Percentiles rank a stretch among this genome's conserved stretches.
phyloP scores from a whole-genome alignment of 2,113 vertebrate species.

The Colinus virginianus region DNA sequence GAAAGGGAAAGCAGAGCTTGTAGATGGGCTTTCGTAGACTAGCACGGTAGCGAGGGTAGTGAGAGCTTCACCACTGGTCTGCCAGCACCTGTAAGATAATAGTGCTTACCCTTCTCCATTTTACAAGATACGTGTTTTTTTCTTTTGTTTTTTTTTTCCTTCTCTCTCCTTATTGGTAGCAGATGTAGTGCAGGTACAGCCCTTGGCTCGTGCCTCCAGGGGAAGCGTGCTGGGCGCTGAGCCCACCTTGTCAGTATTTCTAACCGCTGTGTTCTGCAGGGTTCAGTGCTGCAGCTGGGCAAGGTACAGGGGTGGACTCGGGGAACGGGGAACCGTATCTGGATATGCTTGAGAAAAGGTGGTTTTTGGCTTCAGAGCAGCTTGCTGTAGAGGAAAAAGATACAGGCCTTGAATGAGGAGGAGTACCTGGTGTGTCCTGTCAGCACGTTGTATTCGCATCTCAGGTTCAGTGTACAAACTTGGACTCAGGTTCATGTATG shows the following conservation, averaged over 20 bases:
- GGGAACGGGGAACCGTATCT: background rate
- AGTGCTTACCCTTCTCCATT: background rate
- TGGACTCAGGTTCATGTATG: background rate
- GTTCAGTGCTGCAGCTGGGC: constrained; percentile 14
- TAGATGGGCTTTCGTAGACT: constrained; percentile 44
- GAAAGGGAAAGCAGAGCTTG: background rate
- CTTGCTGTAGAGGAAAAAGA: background rate
- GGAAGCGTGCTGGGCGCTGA: background rate
- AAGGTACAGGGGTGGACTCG: background rate
- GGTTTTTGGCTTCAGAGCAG: background rate
- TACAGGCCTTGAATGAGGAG: no score
- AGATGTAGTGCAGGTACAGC: background rate
- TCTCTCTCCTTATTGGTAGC: background rate
- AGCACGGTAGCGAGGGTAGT: background rate
- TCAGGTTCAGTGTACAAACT: constrained; percentile 23
- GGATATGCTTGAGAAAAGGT: constrained; percentile 7
- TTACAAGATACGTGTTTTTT: background rate
- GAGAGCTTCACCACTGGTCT: background rate
- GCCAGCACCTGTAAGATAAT: background rate
- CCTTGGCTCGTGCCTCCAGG: background rate
- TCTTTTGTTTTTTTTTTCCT: background rate
- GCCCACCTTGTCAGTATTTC: background rate
- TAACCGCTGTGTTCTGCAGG: background rate
- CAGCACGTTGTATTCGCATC: background rate
- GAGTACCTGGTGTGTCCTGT: background rate